phyloP scores from a whole-genome alignment of 2,888 invertebrate genomes.

The Bruchidius siliquastri region DNA sequence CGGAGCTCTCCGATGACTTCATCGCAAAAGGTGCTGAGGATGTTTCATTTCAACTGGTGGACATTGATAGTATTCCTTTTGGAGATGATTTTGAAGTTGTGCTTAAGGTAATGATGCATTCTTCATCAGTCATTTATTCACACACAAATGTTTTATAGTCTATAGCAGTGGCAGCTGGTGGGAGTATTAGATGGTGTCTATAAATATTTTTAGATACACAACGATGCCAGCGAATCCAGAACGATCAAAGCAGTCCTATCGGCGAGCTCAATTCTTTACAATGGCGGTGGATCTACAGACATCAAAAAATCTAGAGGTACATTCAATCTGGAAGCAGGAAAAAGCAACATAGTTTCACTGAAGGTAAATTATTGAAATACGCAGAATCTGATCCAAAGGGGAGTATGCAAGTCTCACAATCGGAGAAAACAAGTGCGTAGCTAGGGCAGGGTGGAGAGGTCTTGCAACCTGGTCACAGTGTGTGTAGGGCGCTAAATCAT shows the following conservation, averaged over 20 bases:
- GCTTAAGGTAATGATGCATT: constrained; percentile 53
- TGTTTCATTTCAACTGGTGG: constrained; percentile 59
- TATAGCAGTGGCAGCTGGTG: too few relatives aligned
- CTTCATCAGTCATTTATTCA: not conserved
- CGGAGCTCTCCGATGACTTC: constrained; percentile 48
- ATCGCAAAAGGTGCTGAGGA: constrained; percentile 58
- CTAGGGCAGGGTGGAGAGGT: too few relatives aligned
- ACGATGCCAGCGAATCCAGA: constrained; percentile 56
- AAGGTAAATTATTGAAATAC: not conserved
- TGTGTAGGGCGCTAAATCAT: too few relatives aligned
- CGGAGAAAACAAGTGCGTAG: too few relatives aligned
- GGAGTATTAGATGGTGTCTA: too few relatives aligned
- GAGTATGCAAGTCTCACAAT: too few relatives aligned
- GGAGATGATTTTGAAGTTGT: constrained; percentile 64
- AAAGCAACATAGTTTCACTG: constrained; percentile 47
- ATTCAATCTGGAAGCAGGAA: constrained; percentile 49
- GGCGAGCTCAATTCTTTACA: constrained; percentile 71
- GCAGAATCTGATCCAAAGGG: too few relatives aligned
- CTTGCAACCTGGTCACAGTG: too few relatives aligned
- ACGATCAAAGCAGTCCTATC: constrained; percentile 61
- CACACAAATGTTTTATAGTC: too few relatives aligned
- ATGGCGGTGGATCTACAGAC: constrained; percentile 64
- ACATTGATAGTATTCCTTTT: constrained; percentile 65
- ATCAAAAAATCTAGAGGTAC: constrained; percentile 66
- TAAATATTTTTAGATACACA: constrained; percentile 32